Evolutionary conservation across 2,113 vertebrate species (phyloP).

Genomic region (Condylura cristata): DNA sequence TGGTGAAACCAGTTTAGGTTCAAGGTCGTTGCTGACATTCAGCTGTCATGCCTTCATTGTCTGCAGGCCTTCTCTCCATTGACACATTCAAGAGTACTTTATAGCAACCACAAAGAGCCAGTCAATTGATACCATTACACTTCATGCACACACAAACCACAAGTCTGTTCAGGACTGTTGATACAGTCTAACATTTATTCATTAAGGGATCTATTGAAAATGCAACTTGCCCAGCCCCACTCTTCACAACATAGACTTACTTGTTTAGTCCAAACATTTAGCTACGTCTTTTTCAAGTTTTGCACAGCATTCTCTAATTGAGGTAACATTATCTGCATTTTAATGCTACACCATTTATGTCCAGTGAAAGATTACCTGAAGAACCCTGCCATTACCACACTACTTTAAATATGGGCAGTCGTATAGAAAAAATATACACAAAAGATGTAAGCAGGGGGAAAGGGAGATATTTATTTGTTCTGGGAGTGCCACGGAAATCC

Average conservation of each 20-base stretch:
- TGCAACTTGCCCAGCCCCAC: slow-evolving; percentile 57
- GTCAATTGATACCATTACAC: slow-evolving; percentile 85
- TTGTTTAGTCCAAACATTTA: slow-evolving; percentile 84
- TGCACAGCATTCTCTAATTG: slow-evolving; percentile 78
- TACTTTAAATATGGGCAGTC: slow-evolving; percentile 72
- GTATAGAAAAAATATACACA: slow-evolving; percentile 80
- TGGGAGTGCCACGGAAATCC: slow-evolving; percentile 78
- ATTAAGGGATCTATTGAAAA: slow-evolving; percentile 82
- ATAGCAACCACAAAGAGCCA: slow-evolving; percentile 81
- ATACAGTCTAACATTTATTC: slow-evolving; percentile 83
- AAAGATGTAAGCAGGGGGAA: slow-evolving; percentile 72
- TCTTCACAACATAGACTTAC: slow-evolving; percentile 76
- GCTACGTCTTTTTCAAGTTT: slow-evolving; percentile 80
- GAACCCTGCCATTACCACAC: slow-evolving; percentile 66
- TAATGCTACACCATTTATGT: slow-evolving; percentile 80
- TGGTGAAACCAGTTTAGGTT: slow-evolving; percentile 81
- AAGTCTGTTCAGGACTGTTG: slow-evolving; percentile 78
- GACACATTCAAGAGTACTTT: slow-evolving; percentile 84
- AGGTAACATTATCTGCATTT: slow-evolving; percentile 83
- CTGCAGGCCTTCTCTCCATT: slow-evolving; percentile 78
- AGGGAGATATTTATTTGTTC: slow-evolving; percentile 84
- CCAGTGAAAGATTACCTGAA: slow-evolving; percentile 82
- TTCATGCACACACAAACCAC: slow-evolving; percentile 78
- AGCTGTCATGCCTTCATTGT: slow-evolving; percentile 83
- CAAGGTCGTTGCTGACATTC: slow-evolving; percentile 84